Percentiles rank a stretch among this genome's conserved stretches.
These are phyloP conservation scores for Schizothorax lantsangensis DNA, from an alignment of 2,797 vertebrate species.

Conservation along the genomic window DNA sequence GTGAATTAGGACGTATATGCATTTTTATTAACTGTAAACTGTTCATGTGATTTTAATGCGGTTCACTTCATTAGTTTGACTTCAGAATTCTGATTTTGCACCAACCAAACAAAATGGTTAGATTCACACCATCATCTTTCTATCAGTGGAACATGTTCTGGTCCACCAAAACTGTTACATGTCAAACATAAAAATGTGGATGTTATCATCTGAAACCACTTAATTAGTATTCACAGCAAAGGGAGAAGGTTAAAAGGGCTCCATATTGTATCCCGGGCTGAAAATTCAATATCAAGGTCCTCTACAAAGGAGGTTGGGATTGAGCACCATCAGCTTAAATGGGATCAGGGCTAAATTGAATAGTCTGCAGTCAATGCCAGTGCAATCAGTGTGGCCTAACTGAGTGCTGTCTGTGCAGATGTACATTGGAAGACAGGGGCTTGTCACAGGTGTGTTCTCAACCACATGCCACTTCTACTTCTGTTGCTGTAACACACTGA, in stretches of 20 bases:
- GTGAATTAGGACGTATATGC: background rate
- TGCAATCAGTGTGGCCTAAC: conserved; percentile 51
- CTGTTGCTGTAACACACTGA: background rate
- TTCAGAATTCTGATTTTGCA: background rate
- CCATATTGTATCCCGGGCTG: conserved; percentile 49
- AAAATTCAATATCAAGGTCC: conserved; percentile 59
- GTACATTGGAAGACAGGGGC: background rate
- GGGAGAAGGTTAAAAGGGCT: conserved; percentile 43
- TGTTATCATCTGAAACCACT: conserved; percentile 30
- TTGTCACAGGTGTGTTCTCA: conserved; percentile 8
- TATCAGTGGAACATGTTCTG: conserved; percentile 2
- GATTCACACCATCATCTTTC: background rate
- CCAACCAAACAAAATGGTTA: background rate
- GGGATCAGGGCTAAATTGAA: conserved; percentile 60
- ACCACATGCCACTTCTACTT: conserved; percentile 13
- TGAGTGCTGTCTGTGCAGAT: conserved; percentile 38
- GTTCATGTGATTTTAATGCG: background rate
- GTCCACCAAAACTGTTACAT: conserved; percentile 19
- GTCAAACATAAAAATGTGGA: conserved; percentile 13
- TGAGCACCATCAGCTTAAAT: conserved; percentile 53
- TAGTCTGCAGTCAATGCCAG: conserved; percentile 53
- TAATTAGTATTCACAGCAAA: conserved; percentile 55
- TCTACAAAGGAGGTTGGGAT: conserved; percentile 48
- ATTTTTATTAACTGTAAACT: background rate
- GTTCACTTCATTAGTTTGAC: background rate